Conservation (phyloP, 2,113 vertebrate species). For the Coregonus clupeaformis region DNA sequence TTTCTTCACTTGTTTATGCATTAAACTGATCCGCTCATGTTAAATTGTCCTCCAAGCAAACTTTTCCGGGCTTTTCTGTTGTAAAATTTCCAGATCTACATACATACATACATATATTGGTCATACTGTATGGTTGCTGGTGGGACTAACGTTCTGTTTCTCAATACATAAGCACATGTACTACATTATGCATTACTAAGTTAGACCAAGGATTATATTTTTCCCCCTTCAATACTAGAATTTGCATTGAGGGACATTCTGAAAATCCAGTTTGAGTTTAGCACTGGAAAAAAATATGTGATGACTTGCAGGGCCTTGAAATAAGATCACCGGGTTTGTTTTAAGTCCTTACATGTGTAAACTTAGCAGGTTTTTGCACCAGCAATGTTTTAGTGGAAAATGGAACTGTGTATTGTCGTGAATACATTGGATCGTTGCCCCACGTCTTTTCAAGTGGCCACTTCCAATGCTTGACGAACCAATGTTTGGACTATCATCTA, state of each 20-base stretch:
- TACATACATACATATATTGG: too few species aligned
- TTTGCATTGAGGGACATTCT: slow-evolving; percentile 23
- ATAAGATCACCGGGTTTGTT: slow-evolving; percentile 57
- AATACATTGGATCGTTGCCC: slow-evolving; percentile 43
- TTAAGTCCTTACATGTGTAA: slow-evolving; percentile 56
- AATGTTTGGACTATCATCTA: slow-evolving; percentile 63
- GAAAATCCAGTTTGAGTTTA: slow-evolving; percentile 16
- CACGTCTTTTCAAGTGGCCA: slow-evolving; percentile 45
- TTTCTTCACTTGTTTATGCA: slow-evolving; percentile 24
- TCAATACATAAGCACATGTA: too few species aligned
- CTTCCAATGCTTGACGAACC: slow-evolving; percentile 48
- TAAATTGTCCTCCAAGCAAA: neutral
- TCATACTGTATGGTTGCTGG: neutral
- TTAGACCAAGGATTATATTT: slow-evolving; percentile 1
- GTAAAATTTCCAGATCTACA: slow-evolving; percentile 10
- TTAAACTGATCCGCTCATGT: slow-evolving; percentile 22
- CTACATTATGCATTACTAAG: too few species aligned
- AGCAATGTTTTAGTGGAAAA: slow-evolving; percentile 45
- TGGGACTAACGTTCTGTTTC: too few species aligned
- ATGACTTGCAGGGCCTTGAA: slow-evolving; percentile 48
- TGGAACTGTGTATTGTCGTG: slow-evolving; percentile 34
- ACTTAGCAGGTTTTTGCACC: slow-evolving; percentile 33
- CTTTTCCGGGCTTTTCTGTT: slow-evolving; percentile 24
- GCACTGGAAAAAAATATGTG: slow-evolving; percentile 23
- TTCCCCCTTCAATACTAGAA: slow-evolving; percentile 25